phyloP scores from a whole-genome alignment of 2,113 vertebrate genomes.

The Ptilorrhoa leucosticta region DNA sequence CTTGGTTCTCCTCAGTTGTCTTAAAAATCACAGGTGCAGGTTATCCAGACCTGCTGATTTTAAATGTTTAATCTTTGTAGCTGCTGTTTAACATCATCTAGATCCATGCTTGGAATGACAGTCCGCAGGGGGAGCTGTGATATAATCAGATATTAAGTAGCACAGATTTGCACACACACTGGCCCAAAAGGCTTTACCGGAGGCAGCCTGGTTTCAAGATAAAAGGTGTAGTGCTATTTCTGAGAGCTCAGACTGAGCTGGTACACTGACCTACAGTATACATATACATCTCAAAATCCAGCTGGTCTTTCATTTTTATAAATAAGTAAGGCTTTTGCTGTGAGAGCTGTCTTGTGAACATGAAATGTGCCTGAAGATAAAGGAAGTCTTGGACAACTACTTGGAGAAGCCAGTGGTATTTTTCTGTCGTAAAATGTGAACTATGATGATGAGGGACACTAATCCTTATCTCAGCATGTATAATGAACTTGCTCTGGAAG shows the following conservation, averaged over 20 bases:
- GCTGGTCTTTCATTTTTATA: background rate
- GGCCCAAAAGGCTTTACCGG: background rate
- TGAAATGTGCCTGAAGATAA: background rate
- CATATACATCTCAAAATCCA: background rate
- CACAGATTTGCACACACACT: background rate
- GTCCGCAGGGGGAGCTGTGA: background rate
- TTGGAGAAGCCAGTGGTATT: background rate
- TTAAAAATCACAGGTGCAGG: constrained; percentile 18
- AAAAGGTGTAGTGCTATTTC: background rate
- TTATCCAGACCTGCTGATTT: constrained; percentile 25
- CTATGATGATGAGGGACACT: background rate
- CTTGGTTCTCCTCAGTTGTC: background rate
- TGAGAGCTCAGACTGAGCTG: background rate
- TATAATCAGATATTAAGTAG: background rate
- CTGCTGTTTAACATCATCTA: constrained; percentile 17
- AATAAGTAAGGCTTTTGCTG: background rate
- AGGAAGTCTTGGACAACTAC: background rate
- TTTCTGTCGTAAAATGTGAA: background rate
- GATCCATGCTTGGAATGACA: background rate
- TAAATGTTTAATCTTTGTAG: constrained; percentile 21
- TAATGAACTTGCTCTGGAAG: background rate
- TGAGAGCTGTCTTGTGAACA: background rate
- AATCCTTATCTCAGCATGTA: background rate
- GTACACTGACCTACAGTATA: background rate
- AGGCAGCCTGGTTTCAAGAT: background rate